Percentiles rank a stretch among this genome's conserved stretches.
Evolutionary conservation across 2,797 vertebrate genomes (phyloP).

Genomic region (Sebastolobus alascanus): DNA sequence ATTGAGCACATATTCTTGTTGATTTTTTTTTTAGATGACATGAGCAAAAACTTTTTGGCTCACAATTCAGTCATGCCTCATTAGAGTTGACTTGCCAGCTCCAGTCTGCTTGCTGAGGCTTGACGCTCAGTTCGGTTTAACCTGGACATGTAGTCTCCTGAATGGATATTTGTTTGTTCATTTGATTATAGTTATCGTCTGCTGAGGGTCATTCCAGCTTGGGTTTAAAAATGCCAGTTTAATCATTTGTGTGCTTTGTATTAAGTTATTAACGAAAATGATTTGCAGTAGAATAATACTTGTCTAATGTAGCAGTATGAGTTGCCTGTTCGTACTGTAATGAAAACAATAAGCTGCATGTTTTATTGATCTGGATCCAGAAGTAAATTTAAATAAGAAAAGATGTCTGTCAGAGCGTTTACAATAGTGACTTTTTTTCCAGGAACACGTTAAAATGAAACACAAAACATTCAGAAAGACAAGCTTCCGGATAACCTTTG

Average conservation of each 20-base stretch:
- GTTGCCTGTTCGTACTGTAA: neutral
- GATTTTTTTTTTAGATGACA: conserved; percentile 4
- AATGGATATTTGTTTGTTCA: conserved; percentile 57
- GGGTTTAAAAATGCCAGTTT: neutral
- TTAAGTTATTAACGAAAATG: neutral
- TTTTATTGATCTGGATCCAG: neutral
- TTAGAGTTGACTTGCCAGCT: conserved; percentile 29
- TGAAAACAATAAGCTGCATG: neutral
- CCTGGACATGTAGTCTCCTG: conserved; percentile 23
- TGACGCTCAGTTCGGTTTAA: conserved; percentile 34
- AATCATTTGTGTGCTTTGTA: neutral
- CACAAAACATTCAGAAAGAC: neutral
- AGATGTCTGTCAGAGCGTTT: neutral
- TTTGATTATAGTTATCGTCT: conserved; percentile 29
- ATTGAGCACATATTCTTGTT: neutral
- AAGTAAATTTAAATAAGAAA: neutral
- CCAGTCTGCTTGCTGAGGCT: conserved; percentile 48
- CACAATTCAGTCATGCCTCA: conserved; percentile 30
- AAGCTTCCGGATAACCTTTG: neutral
- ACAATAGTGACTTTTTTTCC: neutral
- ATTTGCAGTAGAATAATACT: conserved; percentile 9
- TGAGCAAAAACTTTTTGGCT: conserved; percentile 32
- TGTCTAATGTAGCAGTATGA: neutral
- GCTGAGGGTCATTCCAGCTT: conserved; percentile 4
- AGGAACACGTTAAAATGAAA: neutral